Conservation (phyloP, 2,797 vertebrate species). For the Macroramphosus scolopax region DNA sequence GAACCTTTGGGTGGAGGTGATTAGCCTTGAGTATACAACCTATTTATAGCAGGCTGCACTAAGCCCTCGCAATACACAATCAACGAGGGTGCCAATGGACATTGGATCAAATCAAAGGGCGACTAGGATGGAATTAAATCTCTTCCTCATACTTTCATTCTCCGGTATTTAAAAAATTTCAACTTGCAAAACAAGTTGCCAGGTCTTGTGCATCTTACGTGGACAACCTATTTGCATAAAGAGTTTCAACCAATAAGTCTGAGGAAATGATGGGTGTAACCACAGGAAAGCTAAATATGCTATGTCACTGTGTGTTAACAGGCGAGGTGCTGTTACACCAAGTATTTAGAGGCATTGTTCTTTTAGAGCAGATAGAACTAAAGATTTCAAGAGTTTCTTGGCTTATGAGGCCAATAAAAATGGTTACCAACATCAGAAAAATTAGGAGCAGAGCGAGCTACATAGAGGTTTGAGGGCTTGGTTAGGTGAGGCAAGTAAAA, state of each 20-base stretch:
- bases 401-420: too few relatives aligned
- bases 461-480: too few relatives aligned
- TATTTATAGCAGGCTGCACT: slow-evolving; percentile 26
- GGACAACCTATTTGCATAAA: not conserved
- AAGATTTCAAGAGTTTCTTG: too few relatives aligned
- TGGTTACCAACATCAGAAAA: too few relatives aligned
- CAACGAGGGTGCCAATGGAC: slow-evolving; percentile 35
- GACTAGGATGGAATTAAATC: slow-evolving; percentile 5
- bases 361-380: too few relatives aligned
- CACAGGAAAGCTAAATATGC: not conserved
- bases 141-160: slow-evolving; percentile 24
- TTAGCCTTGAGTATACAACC: slow-evolving; percentile 33
- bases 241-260: slow-evolving; percentile 5
- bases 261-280: slow-evolving; percentile 9
- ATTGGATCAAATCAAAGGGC: slow-evolving; percentile 28
- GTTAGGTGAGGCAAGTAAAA: too few relatives aligned
- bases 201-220: not conserved
- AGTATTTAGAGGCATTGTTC: too few relatives aligned
- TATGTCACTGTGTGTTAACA: too few relatives aligned
- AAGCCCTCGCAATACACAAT: slow-evolving; percentile 30
- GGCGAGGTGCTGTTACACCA: too few relatives aligned
- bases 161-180: slow-evolving; percentile 17
- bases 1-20: slow-evolving; percentile 26
- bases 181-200: slow-evolving; percentile 33
- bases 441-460: too few relatives aligned